Percentiles rank a stretch among this genome's conserved stretches.
phyloP scores from a whole-genome alignment of 2,888 invertebrate genomes.

The Drosophila austrosaltans region DNA sequence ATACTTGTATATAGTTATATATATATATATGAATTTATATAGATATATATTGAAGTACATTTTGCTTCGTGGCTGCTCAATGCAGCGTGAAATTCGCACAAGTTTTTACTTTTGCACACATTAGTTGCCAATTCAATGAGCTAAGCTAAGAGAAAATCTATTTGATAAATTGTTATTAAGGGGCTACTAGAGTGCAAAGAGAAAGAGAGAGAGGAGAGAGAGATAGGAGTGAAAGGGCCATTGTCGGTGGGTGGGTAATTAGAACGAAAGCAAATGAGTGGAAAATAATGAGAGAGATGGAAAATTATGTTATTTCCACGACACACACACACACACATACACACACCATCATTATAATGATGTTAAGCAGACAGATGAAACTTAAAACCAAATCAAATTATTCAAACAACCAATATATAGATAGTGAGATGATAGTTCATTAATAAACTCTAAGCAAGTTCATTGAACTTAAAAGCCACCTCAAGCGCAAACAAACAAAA shows the following conservation, averaged over 20 bases:
- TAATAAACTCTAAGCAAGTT: background rate
- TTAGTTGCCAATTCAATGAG: conserved; percentile 72
- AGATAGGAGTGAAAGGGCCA: background rate
- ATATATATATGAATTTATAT: background rate
- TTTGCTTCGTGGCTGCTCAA: conserved; percentile 48
- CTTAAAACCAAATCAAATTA: conserved; percentile 7
- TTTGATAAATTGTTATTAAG: conserved; percentile 52
- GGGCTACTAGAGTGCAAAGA: background rate
- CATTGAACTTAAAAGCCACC: background rate
- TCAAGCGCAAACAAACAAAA: background rate
- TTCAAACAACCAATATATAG: background rate
- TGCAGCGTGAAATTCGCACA: conserved; percentile 62
- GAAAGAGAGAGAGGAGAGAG: background rate
- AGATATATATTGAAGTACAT: conserved; percentile 16
- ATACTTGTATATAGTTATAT: conserved; percentile 6
- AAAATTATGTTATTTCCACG: conserved; percentile 8
- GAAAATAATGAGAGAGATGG: conserved; percentile 38
- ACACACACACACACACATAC: background rate
- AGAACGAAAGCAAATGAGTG: conserved; percentile 33
- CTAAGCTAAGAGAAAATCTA: conserved; percentile 57
- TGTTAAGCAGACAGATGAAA: conserved; percentile 3
- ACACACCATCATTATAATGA: conserved; percentile 4
- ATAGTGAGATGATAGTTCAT: conserved; percentile 3
- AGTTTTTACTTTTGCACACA: conserved; percentile 59
- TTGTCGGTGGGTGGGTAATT: conserved; percentile 29